Evolutionary conservation across 2,113 vertebrate species (phyloP).

Genomic region (Cheirogaleus medius): DNA sequence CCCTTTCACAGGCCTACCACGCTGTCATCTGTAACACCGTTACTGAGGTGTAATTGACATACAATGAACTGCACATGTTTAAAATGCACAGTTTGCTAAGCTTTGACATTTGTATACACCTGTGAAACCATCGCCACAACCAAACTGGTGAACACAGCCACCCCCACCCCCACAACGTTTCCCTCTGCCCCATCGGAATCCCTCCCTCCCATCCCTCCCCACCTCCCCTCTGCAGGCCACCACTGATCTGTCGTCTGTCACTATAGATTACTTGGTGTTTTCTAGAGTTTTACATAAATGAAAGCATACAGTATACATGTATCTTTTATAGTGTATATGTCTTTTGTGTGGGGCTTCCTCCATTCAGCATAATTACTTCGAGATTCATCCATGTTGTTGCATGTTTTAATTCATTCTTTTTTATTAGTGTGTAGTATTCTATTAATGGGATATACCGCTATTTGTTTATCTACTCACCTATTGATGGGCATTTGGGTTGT

Average conservation of each 20-base stretch:
- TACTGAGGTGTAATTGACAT: neutral
- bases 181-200: neutral
- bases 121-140: neutral
- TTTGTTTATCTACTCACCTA: neutral
- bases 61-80: neutral
- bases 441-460: neutral
- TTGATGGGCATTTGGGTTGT: neutral
- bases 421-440: neutral
- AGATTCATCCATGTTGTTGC: neutral
- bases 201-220: neutral
- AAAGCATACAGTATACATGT: neutral
- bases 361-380: neutral
- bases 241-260: neutral
- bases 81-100: neutral
- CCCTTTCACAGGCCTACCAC: neutral
- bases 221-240: neutral
- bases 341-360: neutral
- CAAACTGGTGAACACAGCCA: neutral
- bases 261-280: neutral
- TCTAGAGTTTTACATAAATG: neutral
- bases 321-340: neutral
- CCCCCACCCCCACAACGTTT: neutral
- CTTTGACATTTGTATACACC: neutral
- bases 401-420: conserved; percentile 2
- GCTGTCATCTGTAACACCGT: neutral